These are phyloP conservation scores for Cactoblastis cactorum DNA, from an alignment of 2,888 invertebrate genomes.

Conservation along the genomic window DNA sequence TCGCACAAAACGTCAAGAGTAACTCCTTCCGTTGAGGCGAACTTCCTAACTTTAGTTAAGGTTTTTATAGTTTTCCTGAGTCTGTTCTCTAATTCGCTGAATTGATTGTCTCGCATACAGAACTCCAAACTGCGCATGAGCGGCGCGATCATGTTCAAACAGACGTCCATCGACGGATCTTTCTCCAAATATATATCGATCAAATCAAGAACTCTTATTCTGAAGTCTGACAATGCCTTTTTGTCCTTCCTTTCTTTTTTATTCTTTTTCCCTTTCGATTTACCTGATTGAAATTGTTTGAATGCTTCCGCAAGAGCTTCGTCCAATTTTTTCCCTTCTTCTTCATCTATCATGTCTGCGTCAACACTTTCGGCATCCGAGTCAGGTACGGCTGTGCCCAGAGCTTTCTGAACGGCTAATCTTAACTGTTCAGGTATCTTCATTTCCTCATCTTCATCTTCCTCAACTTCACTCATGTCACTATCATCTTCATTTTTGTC, in stretches of 20 bases:
- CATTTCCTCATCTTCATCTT: conserved; percentile 76
- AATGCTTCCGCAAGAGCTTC: conserved; percentile 87
- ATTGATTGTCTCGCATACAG: conserved; percentile 83
- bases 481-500: conserved; percentile 32
- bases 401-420: conserved; percentile 84
- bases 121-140: conserved; percentile 84
- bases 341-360: conserved; percentile 86
- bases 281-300: conserved; percentile 72
- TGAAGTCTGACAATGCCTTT: conserved; percentile 84
- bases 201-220: conserved; percentile 86
- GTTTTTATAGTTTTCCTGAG: conserved; percentile 81
- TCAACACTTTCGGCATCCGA: conserved; percentile 85
- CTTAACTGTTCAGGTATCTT: conserved; percentile 85
- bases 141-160: conserved; percentile 84
- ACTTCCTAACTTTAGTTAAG: conserved; percentile 80
- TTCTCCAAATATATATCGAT: conserved; percentile 86
- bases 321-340: conserved; percentile 86
- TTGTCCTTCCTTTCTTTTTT: conserved; percentile 81
- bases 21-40: conserved; percentile 77
- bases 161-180: conserved; percentile 82
- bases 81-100: conserved; percentile 82
- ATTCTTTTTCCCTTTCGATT: conserved; percentile 70
- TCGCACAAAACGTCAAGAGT: conserved; percentile 74
- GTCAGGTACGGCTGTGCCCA: conserved; percentile 79
- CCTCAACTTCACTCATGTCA: conserved; percentile 54